Percentiles rank a stretch among this genome's conserved stretches.
Conservation (phyloP, 1,140 invertebrate genomes). For the Oryctes rhinoceros region DNA sequence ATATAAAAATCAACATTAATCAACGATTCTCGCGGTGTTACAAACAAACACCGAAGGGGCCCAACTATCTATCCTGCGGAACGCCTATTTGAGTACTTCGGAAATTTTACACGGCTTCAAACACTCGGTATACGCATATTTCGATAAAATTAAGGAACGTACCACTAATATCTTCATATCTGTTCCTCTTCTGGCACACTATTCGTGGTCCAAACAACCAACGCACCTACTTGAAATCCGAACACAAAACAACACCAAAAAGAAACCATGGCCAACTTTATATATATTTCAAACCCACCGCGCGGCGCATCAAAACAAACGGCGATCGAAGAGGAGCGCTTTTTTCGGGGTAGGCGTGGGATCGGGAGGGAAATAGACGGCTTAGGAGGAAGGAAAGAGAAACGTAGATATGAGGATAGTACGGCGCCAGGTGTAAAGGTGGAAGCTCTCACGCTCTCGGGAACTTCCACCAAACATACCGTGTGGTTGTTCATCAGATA, state of each 20-base stretch:
- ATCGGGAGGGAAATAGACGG: not conserved
- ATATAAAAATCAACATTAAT: too few species aligned
- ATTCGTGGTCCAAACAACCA: not conserved
- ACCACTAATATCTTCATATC: constrained; percentile 1
- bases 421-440: constrained; percentile 14
- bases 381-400: not conserved
- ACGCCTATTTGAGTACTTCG: too few species aligned
- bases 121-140: too few species aligned
- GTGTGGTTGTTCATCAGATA: not conserved
- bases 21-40: too few species aligned
- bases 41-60: too few species aligned
- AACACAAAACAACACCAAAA: constrained; percentile 10
- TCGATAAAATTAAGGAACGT: not conserved
- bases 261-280: constrained; percentile 17
- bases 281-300: constrained; percentile 10
- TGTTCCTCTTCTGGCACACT: constrained; percentile 4
- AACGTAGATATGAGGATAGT: not conserved
- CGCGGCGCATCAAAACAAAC: constrained; percentile 12
- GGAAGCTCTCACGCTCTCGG: not conserved
- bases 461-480: not conserved
- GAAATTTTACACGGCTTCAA: too few species aligned
- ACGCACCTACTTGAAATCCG: constrained; percentile 8
- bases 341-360: not conserved
- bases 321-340: not conserved
- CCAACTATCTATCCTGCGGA: too few species aligned